A percentile compares a stretch with the other conserved stretches of the same genome.
phyloP scores from a whole-genome alignment of 2,113 vertebrate species.

The Ia io region DNA sequence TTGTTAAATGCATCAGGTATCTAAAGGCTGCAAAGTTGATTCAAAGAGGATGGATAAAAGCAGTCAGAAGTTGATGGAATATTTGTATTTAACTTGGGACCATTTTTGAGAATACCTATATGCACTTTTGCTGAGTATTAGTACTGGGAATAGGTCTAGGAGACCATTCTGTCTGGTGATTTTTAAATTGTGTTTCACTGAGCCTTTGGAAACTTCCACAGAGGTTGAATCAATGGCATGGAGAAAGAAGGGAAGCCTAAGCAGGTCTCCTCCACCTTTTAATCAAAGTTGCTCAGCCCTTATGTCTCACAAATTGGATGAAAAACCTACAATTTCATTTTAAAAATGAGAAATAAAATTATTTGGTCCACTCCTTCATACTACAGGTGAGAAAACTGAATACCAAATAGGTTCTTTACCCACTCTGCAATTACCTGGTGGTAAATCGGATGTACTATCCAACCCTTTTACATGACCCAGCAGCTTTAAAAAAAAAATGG shows the following conservation, averaged over 20 bases:
- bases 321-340: not conserved
- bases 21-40: not conserved
- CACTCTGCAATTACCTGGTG: not conserved
- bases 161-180: not conserved
- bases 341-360: conserved; percentile 9
- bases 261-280: not conserved
- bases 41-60: not conserved
- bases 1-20: not conserved
- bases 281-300: not conserved
- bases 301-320: not conserved
- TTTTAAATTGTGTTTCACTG: not conserved
- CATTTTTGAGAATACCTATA: not conserved
- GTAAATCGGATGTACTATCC: not conserved
- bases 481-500: not conserved
- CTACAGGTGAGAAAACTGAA: not conserved
- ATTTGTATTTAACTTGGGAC: not conserved
- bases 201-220: not conserved
- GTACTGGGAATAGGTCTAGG: not conserved
- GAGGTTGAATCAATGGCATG: not conserved
- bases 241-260: not conserved
- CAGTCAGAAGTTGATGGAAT: not conserved
- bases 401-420: not conserved
- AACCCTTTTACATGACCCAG: not conserved
- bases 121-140: not conserved
- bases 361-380: not conserved